Evolutionary conservation across 2,113 vertebrate genomes (phyloP), one percentile per base, ranked within the genome.

Genomic region (Acrocephalus kingi): DNA sequence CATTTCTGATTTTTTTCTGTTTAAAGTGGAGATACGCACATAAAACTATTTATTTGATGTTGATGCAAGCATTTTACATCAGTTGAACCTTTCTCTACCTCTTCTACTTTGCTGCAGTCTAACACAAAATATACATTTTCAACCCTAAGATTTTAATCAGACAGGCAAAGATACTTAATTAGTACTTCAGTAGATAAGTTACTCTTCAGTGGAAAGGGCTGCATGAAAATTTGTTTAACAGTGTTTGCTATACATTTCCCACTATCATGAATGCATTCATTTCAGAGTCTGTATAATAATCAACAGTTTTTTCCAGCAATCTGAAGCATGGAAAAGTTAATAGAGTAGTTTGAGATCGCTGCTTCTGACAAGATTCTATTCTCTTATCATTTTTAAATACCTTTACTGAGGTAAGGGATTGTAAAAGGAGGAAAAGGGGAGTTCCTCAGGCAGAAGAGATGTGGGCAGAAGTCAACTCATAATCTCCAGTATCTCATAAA

Each of bases 401-500:
- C 8, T 89, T 66, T 71, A 4, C 55, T 20, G 69, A 93, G 46
- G 45, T 25, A 72, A 72, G 33, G 56, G 20, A 75, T 33, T 23
- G 15, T 67, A 33, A 76, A 46, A 89, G 23, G 24, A 35, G 49
- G 39, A 92, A 88, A 59, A 91, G 2, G 13, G 21, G 24, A 78
- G 16, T 45, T 87, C 39, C 39, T 76, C 48, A 35, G 31, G 27
- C 76, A 52, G 87, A 96, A 90, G 30, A 94, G 24, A 54, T 86
- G 73, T 52, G 31, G 33, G 28, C 35, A 90, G 63, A 69, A 96
- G 37, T 41, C 2, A 3, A 45, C 66, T 6, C 23, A 77, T 95
- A 55, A 88, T 86, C 51, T 91, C 78, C n/a, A 73, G 23, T 25
- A 92, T 59, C 58, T 84, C 95, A 84, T 89, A 89, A 96, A 93